These are phyloP conservation scores for Trichonephila inaurata DNA, from an alignment of 1,140 invertebrate species.

Conservation along the genomic window DNA sequence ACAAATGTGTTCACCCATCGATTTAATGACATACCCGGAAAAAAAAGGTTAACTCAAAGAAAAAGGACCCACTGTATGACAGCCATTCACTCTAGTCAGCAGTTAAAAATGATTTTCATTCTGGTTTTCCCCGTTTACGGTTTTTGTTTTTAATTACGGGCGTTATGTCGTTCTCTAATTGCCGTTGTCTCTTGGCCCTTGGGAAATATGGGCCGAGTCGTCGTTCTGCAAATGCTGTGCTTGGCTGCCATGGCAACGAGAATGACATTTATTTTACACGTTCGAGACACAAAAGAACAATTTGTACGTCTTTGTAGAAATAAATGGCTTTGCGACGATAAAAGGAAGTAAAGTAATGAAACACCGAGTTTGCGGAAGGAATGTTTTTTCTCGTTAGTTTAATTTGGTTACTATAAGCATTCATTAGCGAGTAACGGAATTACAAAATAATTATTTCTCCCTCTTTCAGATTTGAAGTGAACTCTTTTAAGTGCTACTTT, in stretches of 20 bases:
- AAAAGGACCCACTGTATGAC: not conserved
- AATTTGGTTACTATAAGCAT: no score
- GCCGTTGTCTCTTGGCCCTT: constrained; percentile 30
- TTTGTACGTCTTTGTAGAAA: constrained; percentile 21
- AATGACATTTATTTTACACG: constrained; percentile 52
- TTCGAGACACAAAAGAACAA: constrained; percentile 12
- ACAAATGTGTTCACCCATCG: not conserved
- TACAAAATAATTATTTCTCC: no score
- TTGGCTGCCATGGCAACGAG: constrained; percentile 15
- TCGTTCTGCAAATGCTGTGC: not conserved
- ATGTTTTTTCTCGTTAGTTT: not conserved
- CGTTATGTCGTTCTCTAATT: constrained; percentile 49
- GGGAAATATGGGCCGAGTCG: constrained; percentile 35
- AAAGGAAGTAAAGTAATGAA: constrained; percentile 2
- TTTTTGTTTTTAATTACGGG: constrained; percentile 57
- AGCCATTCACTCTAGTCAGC: not conserved
- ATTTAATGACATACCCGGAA: not conserved
- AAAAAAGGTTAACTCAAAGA: not conserved
- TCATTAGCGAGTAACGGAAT: no score
- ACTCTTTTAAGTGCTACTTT: no score
- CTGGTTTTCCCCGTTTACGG: not conserved
- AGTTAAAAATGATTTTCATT: constrained; percentile 47
- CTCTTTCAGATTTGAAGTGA: no score
- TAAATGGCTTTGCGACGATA: not conserved
- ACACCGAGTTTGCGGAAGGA: not conserved